Conservation (phyloP, 2,113 vertebrate species). For the Hypanus sabinus region DNA sequence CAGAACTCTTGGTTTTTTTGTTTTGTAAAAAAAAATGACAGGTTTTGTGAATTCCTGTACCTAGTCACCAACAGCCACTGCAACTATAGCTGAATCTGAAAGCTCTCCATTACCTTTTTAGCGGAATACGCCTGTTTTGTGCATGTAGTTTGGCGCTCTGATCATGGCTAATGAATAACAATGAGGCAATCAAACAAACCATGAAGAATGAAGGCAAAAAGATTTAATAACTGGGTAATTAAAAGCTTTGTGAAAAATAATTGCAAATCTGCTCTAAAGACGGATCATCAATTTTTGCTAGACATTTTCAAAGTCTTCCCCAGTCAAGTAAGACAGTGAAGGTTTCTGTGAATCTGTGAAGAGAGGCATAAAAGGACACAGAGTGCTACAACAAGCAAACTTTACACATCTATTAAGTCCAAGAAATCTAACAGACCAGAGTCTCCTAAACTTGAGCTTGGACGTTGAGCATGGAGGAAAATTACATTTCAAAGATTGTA, state of each 20-base stretch:
- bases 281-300: slow-evolving; percentile 26
- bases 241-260: slow-evolving; percentile 29
- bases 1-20: too few relatives aligned
- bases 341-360: not conserved
- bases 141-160: not conserved
- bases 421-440: not conserved
- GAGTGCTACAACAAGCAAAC: not conserved
- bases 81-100: not conserved
- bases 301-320: not conserved
- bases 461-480: not conserved
- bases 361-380: not conserved
- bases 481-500: not conserved
- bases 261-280: slow-evolving; percentile 14
- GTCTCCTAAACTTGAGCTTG: not conserved
- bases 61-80: not conserved
- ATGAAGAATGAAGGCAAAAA: not conserved
- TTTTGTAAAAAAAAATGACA: too few relatives aligned
- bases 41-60: too few relatives aligned
- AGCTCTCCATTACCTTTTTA: not conserved
- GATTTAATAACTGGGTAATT: slow-evolving; percentile 24
- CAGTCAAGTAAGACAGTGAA: slow-evolving; percentile 14
- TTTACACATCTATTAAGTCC: not conserved
- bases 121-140: not conserved
- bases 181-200: slow-evolving; percentile 30
- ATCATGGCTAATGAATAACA: slow-evolving; percentile 26